Evolutionary conservation across 2,888 invertebrate genomes (phyloP).

Genomic region (Notodonta dromedarius): DNA sequence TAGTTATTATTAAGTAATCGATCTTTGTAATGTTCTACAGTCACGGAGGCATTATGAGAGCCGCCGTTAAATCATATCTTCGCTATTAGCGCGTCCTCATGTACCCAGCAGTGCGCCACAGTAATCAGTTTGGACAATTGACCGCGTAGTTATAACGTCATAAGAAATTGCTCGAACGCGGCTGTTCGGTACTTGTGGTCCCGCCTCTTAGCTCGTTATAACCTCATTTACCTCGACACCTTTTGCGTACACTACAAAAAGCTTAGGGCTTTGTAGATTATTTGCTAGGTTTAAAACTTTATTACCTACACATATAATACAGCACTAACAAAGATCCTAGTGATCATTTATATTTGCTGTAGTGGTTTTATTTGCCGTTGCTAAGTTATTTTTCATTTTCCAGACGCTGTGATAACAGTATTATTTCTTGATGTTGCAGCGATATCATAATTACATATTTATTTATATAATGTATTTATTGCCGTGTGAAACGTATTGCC

Average conservation of each 20-base stretch:
- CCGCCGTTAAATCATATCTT: constrained; percentile 21
- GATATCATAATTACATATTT: too few species aligned
- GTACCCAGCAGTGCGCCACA: not conserved
- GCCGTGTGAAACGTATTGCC: too few species aligned
- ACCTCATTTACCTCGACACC: constrained; percentile 46
- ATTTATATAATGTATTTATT: too few species aligned
- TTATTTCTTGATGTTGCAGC: not conserved
- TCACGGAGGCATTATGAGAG: not conserved
- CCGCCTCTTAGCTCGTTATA: constrained; percentile 22
- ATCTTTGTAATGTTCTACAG: constrained; percentile 10
- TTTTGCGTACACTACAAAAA: constrained; percentile 33
- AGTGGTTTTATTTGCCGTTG: too few species aligned
- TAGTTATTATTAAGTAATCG: constrained; percentile 12
- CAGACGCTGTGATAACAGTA: constrained; percentile 9
- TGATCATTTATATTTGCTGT: too few species aligned
- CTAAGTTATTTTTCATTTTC: constrained; percentile 20
- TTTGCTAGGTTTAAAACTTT: not conserved
- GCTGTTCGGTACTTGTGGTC: too few species aligned
- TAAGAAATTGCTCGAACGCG: too few species aligned
- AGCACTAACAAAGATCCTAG: too few species aligned
- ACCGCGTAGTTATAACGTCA: too few species aligned
- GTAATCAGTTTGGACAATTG: too few species aligned
- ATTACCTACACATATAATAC: too few species aligned
- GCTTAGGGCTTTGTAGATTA: constrained; percentile 6
- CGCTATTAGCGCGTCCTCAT: constrained; percentile 9